phyloP scores from a whole-genome alignment of 2,888 invertebrate species.

The Chrysodeixis includens region DNA sequence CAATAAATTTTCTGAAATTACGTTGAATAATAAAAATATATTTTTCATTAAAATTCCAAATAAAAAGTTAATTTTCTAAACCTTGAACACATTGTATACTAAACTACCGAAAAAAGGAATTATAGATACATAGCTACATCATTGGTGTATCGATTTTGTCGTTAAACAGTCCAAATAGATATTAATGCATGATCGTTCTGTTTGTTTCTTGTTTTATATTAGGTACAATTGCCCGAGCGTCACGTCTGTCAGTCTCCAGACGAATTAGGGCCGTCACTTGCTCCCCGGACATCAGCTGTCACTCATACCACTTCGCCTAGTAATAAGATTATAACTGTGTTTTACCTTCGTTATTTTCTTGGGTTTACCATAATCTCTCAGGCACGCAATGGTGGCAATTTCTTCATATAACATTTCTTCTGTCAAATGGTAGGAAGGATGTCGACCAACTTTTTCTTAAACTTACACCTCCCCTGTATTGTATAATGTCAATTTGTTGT shows the following conservation, averaged over 20 bases:
- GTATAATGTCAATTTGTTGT: too few relatives aligned
- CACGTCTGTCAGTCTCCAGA: conserved; percentile 58
- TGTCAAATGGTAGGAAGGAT: too few relatives aligned
- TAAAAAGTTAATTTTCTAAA: too few relatives aligned
- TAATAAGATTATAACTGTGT: conserved; percentile 49
- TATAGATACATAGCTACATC: too few relatives aligned
- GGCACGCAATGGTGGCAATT: neutral
- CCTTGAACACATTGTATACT: too few relatives aligned
- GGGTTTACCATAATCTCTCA: neutral
- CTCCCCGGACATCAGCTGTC: conserved; percentile 61
- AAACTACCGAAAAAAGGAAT: too few relatives aligned
- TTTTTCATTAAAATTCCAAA: too few relatives aligned
- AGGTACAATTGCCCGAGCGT: conserved; percentile 12
- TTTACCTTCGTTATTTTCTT: conserved; percentile 22
- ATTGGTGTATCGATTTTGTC: neutral
- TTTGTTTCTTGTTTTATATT: conserved; percentile 12
- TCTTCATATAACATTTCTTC: neutral
- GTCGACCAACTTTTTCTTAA: too few relatives aligned
- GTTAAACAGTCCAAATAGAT: neutral
- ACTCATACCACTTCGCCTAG: conserved; percentile 41
- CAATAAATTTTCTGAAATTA: too few relatives aligned
- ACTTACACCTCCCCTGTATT: too few relatives aligned
- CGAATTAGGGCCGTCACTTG: conserved; percentile 57
- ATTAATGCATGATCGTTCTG: neutral
- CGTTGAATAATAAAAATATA: too few relatives aligned